Conservation (phyloP, 1,140 invertebrate genomes). For the Nasonia giraulti region DNA sequence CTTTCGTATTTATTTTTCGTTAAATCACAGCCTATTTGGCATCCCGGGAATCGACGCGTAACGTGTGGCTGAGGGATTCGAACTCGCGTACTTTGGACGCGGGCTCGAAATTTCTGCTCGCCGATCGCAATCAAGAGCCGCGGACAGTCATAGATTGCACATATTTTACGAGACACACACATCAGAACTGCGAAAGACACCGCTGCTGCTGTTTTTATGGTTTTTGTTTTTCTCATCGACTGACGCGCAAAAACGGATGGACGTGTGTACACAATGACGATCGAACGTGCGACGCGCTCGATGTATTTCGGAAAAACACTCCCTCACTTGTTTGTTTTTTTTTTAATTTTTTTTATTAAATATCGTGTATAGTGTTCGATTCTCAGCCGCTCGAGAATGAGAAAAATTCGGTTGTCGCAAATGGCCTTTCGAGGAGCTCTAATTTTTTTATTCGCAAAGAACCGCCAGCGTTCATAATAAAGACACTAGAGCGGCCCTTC, state of each 20-base stretch:
- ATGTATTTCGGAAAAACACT: constrained; percentile 11
- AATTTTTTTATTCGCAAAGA: constrained; percentile 14
- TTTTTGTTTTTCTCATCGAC: neutral
- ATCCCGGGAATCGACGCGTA: constrained; percentile 55
- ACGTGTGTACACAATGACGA: neutral
- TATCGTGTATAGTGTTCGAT: constrained; percentile 9
- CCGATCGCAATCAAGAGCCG: neutral
- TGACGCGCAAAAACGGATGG: neutral
- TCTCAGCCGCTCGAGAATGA: constrained; percentile 13
- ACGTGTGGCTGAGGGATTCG: neutral
- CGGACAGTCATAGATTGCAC: neutral
- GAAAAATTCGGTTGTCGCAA: constrained; percentile 39
- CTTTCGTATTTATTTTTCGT: constrained; percentile 48
- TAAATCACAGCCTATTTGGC: constrained; percentile 67
- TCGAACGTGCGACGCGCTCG: constrained; percentile 35
- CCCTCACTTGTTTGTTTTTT: neutral
- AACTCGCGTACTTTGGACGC: neutral
- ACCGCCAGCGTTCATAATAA: constrained; percentile 5
- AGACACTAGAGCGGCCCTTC: neutral
- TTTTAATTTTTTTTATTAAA: neutral
- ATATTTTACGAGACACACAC: neutral
- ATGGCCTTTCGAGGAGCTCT: constrained; percentile 19
- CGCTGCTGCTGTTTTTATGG: neutral
- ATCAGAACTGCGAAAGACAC: neutral
- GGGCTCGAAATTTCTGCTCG: neutral